These are phyloP conservation scores for Myotis daubentonii DNA, from an alignment of 2,797 vertebrate genomes.

Conservation along the genomic window DNA sequence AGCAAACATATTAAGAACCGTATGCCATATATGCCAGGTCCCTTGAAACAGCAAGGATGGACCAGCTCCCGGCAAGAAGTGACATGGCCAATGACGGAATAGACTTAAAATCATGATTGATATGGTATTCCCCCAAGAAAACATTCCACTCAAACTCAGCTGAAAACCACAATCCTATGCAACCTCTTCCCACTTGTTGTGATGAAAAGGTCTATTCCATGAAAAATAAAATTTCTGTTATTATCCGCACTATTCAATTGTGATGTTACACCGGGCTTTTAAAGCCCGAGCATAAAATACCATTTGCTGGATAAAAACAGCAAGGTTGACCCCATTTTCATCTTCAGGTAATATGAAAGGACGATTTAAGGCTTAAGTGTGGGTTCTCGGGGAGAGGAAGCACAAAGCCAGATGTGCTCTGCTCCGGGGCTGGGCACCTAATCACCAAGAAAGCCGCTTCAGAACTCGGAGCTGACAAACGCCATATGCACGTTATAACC, in stretches of 20 bases:
- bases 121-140: background rate
- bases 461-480: slow-evolving; percentile 55
- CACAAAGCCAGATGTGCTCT: background rate
- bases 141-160: background rate
- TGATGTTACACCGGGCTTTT: slow-evolving; percentile 43
- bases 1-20: too few relatives aligned
- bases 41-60: too few relatives aligned
- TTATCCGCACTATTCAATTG: background rate
- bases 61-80: too few relatives aligned
- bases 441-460: slow-evolving; percentile 26
- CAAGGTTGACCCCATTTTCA: slow-evolving; percentile 14
- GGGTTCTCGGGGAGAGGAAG: background rate
- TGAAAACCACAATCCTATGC: background rate
- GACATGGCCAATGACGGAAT: too few relatives aligned
- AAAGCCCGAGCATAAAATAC: slow-evolving; percentile 14
- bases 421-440: slow-evolving; percentile 7
- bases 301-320: slow-evolving; percentile 36
- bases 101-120: too few relatives aligned
- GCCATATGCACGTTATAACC: slow-evolving; percentile 66
- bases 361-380: slow-evolving; percentile 68
- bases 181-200: background rate
- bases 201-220: background rate
- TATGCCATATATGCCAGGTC: too few relatives aligned
- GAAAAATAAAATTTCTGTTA: slow-evolving; percentile 52
- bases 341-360: slow-evolving; percentile 57